Percentiles rank a stretch among this genome's conserved stretches.
These are phyloP conservation scores for Azorinus chamasolen DNA, from an alignment of 2,888 invertebrate species.

Conservation along the genomic window DNA sequence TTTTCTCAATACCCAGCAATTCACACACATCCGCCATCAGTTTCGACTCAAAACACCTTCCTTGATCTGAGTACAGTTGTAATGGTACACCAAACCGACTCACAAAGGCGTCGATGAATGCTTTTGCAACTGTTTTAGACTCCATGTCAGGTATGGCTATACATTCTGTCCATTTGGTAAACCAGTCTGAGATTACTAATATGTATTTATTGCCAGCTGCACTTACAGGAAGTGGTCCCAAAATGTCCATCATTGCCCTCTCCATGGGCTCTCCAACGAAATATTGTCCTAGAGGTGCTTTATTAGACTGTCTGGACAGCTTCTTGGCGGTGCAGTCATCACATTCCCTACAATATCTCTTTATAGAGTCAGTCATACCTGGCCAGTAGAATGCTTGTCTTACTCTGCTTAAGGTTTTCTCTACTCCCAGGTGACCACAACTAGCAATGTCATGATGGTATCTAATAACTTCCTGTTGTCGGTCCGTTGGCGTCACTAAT, in stretches of 20 bases:
- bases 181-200: constrained; percentile 37
- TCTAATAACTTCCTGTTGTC: constrained; percentile 21
- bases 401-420: constrained; percentile 31
- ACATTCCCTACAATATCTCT: constrained; percentile 20
- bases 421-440: constrained; percentile 63
- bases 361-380: constrained; percentile 17
- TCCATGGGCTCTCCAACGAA: constrained; percentile 44
- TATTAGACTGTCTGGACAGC: constrained; percentile 13
- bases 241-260: constrained; percentile 34
- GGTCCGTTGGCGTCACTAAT: constrained; percentile 21
- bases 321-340: constrained; percentile 25
- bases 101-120: constrained; percentile 31
- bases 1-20: constrained; percentile 46
- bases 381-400: constrained; percentile 44
- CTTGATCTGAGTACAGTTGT: constrained; percentile 46
- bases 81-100: constrained; percentile 43
- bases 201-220: constrained; percentile 36
- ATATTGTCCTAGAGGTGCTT: constrained; percentile 34
- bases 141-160: constrained; percentile 36
- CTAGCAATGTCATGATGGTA: constrained; percentile 43
- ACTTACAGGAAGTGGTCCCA: constrained; percentile 37
- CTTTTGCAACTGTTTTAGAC: constrained; percentile 20
- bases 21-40: constrained; percentile 45
- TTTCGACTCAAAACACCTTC: no score
- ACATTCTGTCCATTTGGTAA: constrained; percentile 49